phyloP scores from a whole-genome alignment of 2,888 invertebrate genomes.

The Nipponacmea schrenckii region DNA sequence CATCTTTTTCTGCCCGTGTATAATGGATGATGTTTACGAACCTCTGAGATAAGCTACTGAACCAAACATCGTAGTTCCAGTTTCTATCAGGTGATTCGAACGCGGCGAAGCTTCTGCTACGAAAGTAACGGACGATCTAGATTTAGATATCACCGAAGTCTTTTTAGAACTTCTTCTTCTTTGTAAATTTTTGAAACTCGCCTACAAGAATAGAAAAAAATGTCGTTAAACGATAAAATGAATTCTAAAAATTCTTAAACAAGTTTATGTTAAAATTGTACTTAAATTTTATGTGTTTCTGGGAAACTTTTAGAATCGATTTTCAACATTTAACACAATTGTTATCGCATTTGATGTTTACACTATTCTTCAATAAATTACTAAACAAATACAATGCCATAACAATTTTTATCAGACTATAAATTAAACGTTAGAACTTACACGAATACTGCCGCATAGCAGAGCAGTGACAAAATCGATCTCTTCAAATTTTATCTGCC shows the following conservation, averaged over 20 bases:
- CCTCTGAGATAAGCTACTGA: conserved; percentile 55
- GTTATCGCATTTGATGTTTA: too few relatives aligned
- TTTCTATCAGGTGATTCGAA: conserved; percentile 23
- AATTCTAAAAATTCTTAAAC: too few relatives aligned
- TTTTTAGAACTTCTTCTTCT: conserved; percentile 38
- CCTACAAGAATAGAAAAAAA: conserved; percentile 30
- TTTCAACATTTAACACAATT: too few relatives aligned
- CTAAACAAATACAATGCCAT: too few relatives aligned
- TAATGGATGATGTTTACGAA: too few relatives aligned
- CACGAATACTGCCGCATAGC: conserved; percentile 51
- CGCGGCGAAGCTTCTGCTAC: conserved; percentile 12
- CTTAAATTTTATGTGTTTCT: too few relatives aligned
- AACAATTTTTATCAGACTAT: too few relatives aligned
- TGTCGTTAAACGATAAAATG: neutral
- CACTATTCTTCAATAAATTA: too few relatives aligned
- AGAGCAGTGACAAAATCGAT: conserved; percentile 70
- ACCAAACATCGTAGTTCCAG: conserved; percentile 48
- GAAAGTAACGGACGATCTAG: conserved; percentile 5
- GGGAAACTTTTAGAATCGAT: too few relatives aligned
- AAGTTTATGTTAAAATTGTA: too few relatives aligned
- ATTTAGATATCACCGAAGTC: conserved; percentile 26
- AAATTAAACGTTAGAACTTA: conserved; percentile 26
- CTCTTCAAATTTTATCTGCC: conserved; percentile 94
- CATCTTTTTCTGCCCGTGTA: too few relatives aligned
- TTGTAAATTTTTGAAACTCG: conserved; percentile 49